Evolutionary conservation across 2,113 vertebrate species (phyloP).

Genomic region (Rousettus leschenaultii): DNA sequence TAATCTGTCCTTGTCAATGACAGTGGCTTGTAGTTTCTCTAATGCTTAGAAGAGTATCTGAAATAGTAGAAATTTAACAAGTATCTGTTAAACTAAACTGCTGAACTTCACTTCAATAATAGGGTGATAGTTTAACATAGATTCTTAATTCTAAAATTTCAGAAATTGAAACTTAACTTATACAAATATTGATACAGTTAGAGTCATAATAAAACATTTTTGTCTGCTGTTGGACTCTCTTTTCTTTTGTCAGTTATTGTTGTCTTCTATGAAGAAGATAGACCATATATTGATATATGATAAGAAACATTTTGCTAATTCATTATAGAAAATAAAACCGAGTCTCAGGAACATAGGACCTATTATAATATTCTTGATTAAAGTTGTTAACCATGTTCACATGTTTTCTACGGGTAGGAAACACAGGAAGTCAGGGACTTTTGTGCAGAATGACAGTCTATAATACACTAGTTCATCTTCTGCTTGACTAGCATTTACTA

Average conservation of each 20-base stretch:
- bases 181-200: not conserved
- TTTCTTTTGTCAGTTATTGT: not conserved
- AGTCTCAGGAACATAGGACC: not conserved
- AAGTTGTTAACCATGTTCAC: not conserved
- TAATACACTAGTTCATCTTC: not conserved
- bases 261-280: conserved; percentile 5
- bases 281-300: not conserved
- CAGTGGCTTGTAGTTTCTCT: not conserved
- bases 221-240: not conserved
- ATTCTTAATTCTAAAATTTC: conserved; percentile 14
- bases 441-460: not conserved
- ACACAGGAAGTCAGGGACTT: not conserved
- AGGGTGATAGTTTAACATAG: not conserved
- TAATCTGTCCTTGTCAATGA: not conserved
- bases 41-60: not conserved
- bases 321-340: not conserved
- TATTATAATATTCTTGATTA: not conserved
- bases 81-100: not conserved
- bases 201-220: not conserved
- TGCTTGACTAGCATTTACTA: not conserved
- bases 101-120: not conserved
- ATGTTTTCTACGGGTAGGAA: not conserved
- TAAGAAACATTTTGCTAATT: not conserved
- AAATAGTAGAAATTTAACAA: not conserved
- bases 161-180: not conserved